Evolutionary conservation across 2,888 invertebrate genomes (phyloP), one percentile per base, ranked within the genome.

Genomic region (Cyclophora albipunctata): DNA sequence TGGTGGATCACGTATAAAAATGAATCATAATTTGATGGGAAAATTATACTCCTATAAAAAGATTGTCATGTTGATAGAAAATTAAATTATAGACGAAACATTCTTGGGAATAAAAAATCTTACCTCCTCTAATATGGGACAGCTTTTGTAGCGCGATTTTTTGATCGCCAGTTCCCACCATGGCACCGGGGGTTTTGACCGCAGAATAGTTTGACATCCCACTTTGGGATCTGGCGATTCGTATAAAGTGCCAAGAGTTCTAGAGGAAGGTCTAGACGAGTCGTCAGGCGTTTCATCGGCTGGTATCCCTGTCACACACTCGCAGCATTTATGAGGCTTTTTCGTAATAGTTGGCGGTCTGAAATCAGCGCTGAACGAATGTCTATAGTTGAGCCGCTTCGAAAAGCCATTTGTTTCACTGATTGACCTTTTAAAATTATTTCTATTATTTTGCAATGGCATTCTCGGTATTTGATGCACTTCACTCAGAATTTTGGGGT

Each of bases 111-210:
- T 42, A n/a, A 42, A 7, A 7, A 42, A 46, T 45, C 86, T 76
- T 75, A 90, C 85, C 83, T 92, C 91, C 90, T 94, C 93, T 59
- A 95, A 90, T 57, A 94, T 92, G 45, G 95, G 95, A 76, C 96
- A 96, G 67, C 95, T 95, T 67, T 94, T 91, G 62, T 96, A 93
- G 58, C 95, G 92, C 66, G 93, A 93, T 60, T 94, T 92, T 64
- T 93, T 91, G 47, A 95, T 94, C 42, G 96, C 96, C 64, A 96
- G 80, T 81, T 96, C 96, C 93, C 95, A 96, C 96, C 96, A 96
- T 0, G 96, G 96, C 56, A 96, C 91, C 51, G 92, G 90, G 37
- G 94, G 93, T 66, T 92, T 93, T 51, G 91, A 89, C 40, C 92
- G 81, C 46, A 92, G 77, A 42, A 92, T 92, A 3, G 92, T 91